Base-by-base conservation (phyloP, 2,797 vertebrate species). In the Balearica regulorum region DNA sequence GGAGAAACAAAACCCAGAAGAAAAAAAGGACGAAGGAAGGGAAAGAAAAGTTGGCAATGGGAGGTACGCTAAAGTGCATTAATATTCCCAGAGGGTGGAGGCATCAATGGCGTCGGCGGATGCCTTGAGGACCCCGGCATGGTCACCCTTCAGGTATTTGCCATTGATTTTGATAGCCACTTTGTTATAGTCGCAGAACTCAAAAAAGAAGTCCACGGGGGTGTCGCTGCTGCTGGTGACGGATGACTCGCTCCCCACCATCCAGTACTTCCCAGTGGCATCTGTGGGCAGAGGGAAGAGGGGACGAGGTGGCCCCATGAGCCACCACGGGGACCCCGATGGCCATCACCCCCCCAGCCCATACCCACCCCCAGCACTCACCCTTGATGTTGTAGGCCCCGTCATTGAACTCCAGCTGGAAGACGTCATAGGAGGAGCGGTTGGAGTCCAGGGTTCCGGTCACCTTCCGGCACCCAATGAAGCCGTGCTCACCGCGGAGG, bases 141-240 rank as follows among this genome's bases (percentile, higher is more conserved):
- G 99, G 98, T 99, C 99, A 0, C 99, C 99, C 54, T 99, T 99
- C 94, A 99, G 98, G 96, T 99, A 99, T 96, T 99, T 99, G 95
- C 98, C 98, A 4, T 99, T 99, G 44, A 97, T 98, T 97, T 99
- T 99, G 97, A 99, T 98, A 29, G 99, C 99, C 97, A 99, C 98
- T 98, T 99, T 99, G 98, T 99, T 99, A 97, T 99, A 99, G 97
- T 99, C 99, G 72, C 99, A 99, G 97, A 99, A 99, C 98, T 99
- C 99, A 6, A 99, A 98, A 97, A 99, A 98, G 99, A 99, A 99
- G 97, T 99, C 99, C 68, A 99, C 98, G 1, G 99, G 99, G 4
- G 96, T 83, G 92, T 99, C 98, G 15, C 99, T 99, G 98, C 99
- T 99, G 99, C 99, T 99, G 97, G 99, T 98, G 92, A 99, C 99